Evolutionary conservation across 2,113 vertebrate species (phyloP), one percentile per base, ranked within the genome.

Genomic region (Heteronetta atricapilla): DNA sequence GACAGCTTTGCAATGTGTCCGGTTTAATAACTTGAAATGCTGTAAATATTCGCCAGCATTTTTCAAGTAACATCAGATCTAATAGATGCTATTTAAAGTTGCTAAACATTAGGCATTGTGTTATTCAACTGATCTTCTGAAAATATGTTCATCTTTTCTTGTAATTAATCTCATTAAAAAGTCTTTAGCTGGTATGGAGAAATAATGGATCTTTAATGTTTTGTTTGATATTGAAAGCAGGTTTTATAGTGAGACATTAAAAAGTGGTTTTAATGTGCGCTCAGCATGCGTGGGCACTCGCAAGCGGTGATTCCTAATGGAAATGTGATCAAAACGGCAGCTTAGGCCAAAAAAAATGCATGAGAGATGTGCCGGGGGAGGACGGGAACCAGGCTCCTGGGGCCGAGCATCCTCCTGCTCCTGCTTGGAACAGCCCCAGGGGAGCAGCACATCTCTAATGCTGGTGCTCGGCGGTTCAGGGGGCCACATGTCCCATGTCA

Each of bases 201-300:
- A 96, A 96, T 97, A 97, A 96, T 95, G 95, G 92, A 69, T 96
- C 95, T 96, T 97, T 97, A 96, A 97, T 97, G 95, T 96, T 96
- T 97, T 96, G 95, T 97, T 96, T 97, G 94, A 97, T 96, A 96
- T 96, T 93, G 95, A 96, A 96, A 89, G 95, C 95, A 80, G 93
- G 74, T 96, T 96, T 94, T 95, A 90, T 92, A 93, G 92, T 40
- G 63, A 94, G 88, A 85, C 95, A 96, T 96, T 96, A 97, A 96
- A 82, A 95, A 92, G 92, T 92, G 93, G 94, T 96, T 95, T 79
- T 84, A 96, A 94, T 85, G 90, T 82, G 74, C 8, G 4, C 86
- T 95, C 95, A 90, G 81, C 86, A 76, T 93, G 95, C 13, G 42
- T 81, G 46, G 55, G 75, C 72, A 53, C 67, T 86, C 4, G 0